Conservation (phyloP, 2,888 invertebrate genomes). For the Hydrotaea diabolus region DNA sequence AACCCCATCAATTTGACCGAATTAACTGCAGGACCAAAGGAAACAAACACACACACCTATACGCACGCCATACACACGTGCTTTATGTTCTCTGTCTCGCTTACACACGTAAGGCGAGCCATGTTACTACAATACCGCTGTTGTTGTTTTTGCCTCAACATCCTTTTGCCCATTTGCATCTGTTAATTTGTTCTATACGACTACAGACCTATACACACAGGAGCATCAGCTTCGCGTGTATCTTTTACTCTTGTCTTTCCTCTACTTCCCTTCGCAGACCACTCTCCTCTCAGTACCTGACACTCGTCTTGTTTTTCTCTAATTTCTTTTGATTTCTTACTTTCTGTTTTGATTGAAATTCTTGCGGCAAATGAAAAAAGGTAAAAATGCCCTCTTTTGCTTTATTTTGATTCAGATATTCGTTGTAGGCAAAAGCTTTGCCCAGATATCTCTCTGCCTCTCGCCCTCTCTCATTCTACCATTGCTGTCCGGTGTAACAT, state of each 20-base stretch:
- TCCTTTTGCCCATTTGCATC: not conserved
- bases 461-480: not conserved
- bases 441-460: not conserved
- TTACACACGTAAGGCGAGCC: not conserved
- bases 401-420: constrained; percentile 63
- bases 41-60: not conserved
- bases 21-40: constrained; percentile 15
- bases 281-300: too few species aligned
- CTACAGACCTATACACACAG: not conserved
- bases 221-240: not conserved
- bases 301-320: not conserved
- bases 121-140: constrained; percentile 5
- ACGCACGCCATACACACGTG: not conserved
- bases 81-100: not conserved
- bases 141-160: not conserved
- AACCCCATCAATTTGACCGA: constrained; percentile 26
- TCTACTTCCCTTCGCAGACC: not conserved
- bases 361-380: constrained; percentile 66
- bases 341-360: constrained; percentile 53
- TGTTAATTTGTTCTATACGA: not conserved
- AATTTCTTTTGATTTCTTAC: constrained; percentile 38
- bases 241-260: not conserved
- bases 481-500: not conserved
- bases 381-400: constrained; percentile 45
- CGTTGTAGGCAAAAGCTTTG: constrained; percentile 48